phyloP scores from a whole-genome alignment of 2,797 vertebrate genomes.

The Sebastes trivittatus region DNA sequence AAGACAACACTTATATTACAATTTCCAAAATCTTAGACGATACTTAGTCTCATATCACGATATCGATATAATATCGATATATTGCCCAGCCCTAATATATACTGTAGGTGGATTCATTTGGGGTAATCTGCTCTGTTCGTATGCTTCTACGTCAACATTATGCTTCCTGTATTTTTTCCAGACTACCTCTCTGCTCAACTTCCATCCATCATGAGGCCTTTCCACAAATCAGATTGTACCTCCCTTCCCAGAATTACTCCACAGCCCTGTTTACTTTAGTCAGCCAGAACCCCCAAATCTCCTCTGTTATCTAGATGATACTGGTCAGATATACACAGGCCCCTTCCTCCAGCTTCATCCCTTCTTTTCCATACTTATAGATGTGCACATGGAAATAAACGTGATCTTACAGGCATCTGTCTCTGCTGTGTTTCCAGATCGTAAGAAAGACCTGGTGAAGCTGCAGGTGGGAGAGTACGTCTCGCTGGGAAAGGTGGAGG shows the following conservation, averaged over 20 bases:
- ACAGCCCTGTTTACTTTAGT: slow-evolving; percentile 24
- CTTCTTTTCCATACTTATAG: not conserved
- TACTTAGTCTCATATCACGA: too few species aligned
- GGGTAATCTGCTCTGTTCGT: not conserved
- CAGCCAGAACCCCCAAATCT: not conserved
- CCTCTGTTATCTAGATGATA: slow-evolving; percentile 8
- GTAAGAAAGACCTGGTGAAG: slow-evolving; percentile 98
- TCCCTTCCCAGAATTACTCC: slow-evolving; percentile 33
- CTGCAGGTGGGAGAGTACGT: slow-evolving; percentile 97
- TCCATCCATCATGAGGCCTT: slow-evolving; percentile 35
- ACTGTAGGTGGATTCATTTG: not conserved
- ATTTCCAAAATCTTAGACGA: too few species aligned
- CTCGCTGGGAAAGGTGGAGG: slow-evolving; percentile 96
- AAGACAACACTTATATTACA: too few species aligned
- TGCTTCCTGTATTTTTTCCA: slow-evolving; percentile 18
- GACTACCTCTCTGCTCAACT: not conserved
- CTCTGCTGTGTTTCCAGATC: slow-evolving; percentile 81
- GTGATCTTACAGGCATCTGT: not conserved
- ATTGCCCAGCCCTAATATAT: too few species aligned
- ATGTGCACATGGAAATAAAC: not conserved
- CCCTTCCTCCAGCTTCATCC: not conserved
- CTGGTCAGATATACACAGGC: not conserved
- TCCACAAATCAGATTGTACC: slow-evolving; percentile 28
- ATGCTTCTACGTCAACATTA: not conserved
- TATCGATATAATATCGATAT: too few species aligned